A percentile compares a stretch with the other conserved stretches of the same genome.
phyloP scores from a whole-genome alignment of 2,888 invertebrate species.

The Hermodice carunculata region DNA sequence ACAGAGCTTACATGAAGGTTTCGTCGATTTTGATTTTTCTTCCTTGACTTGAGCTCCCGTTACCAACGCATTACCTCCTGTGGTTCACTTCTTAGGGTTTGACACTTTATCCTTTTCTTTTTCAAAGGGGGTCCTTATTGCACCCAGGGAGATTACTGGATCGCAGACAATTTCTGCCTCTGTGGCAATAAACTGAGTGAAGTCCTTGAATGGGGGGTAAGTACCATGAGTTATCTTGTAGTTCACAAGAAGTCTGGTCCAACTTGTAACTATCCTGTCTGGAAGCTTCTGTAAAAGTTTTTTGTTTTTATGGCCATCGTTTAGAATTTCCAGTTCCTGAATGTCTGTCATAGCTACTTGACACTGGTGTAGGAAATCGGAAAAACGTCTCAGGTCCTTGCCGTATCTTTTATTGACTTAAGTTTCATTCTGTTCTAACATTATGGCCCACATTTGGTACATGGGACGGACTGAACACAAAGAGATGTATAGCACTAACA shows the following conservation, averaged over 20 bases:
- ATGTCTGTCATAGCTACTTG: conserved; percentile 8
- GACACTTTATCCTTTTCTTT: not conserved
- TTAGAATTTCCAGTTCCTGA: conserved; percentile 2
- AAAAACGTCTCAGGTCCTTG: conserved; percentile 2
- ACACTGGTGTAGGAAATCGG: conserved; percentile 23
- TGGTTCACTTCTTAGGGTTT: too few relatives aligned
- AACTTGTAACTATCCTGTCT: conserved; percentile 26
- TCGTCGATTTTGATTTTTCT: not conserved
- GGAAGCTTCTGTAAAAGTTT: conserved; percentile 39
- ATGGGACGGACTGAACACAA: too few relatives aligned
- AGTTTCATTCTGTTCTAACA: too few relatives aligned
- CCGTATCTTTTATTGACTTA: conserved; percentile 9
- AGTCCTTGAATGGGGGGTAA: conserved; percentile 32
- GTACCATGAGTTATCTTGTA: conserved; percentile 2
- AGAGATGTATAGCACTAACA: too few relatives aligned
- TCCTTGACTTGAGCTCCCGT: too few relatives aligned
- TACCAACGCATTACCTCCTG: too few relatives aligned
- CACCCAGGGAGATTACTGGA: conserved; percentile 29
- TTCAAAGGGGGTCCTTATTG: not conserved
- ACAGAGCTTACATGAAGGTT: not conserved
- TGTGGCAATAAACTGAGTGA: conserved; percentile 24
- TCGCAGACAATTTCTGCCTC: conserved; percentile 40
- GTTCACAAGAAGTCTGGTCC: conserved; percentile 26
- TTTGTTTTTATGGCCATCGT: conserved; percentile 17
- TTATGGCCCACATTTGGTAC: too few relatives aligned